Conservation (phyloP, 1,140 invertebrate genomes). For the Drosophila pectinifera region DNA sequence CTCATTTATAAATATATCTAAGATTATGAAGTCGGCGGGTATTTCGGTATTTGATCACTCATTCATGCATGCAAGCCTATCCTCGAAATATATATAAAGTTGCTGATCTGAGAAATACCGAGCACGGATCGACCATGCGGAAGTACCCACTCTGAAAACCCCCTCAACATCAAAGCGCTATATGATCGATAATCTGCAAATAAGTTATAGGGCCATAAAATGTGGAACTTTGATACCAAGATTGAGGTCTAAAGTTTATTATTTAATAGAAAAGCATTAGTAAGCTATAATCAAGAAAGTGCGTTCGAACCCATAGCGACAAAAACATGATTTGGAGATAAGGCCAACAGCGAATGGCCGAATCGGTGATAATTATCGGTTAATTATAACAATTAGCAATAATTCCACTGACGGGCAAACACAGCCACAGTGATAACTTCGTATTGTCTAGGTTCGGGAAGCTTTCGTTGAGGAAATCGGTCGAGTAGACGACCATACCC, state of each 20-base stretch:
- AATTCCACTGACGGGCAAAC: conserved; percentile 12
- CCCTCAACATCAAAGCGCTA: not conserved
- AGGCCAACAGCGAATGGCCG: conserved; percentile 1
- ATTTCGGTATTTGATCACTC: conserved; percentile 19
- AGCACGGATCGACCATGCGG: conserved; percentile 17
- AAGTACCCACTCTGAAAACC: not conserved
- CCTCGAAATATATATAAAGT: not conserved
- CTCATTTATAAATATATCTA: conserved; percentile 15
- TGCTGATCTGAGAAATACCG: not conserved
- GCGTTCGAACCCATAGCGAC: not conserved
- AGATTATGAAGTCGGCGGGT: conserved; percentile 10
- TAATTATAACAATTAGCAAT: conserved; percentile 36
- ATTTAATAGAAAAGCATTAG: not conserved
- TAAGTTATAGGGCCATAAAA: not conserved
- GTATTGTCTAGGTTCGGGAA: conserved; percentile 47
- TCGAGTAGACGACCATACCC: conserved; percentile 21
- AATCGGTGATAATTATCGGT: conserved; percentile 27
- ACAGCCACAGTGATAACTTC: conserved; percentile 39
- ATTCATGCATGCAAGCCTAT: not conserved
- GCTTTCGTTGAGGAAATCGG: conserved; percentile 3
- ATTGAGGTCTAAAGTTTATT: not conserved
- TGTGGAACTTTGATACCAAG: not conserved
- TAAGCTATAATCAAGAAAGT: too few relatives aligned
- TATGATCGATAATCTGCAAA: not conserved
- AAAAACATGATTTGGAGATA: conserved; percentile 4